A percentile compares a stretch with the other conserved stretches of the same genome.
phyloP scores from a whole-genome alignment of 1,140 invertebrate genomes.

The Centruroides sculpturatus region DNA sequence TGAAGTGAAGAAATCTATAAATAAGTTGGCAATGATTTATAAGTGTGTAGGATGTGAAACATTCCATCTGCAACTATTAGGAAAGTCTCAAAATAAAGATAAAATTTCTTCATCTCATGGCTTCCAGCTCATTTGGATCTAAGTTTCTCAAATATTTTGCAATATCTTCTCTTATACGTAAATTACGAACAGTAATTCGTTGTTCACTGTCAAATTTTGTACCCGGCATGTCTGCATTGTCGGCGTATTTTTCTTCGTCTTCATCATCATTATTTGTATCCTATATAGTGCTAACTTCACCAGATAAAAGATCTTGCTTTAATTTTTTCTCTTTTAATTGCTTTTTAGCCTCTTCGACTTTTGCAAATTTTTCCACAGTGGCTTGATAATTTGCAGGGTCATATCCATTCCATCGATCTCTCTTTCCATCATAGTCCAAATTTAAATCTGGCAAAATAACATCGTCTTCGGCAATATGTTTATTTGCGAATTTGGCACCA shows the following conservation, averaged over 20 bases:
- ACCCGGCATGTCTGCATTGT: conserved; percentile 95
- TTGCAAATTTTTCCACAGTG: conserved; percentile 78
- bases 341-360: conserved; percentile 59
- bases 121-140: no score
- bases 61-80: conserved; percentile 57
- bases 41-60: conserved; percentile 78
- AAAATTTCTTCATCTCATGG: no score
- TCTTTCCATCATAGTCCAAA: no score
- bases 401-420: no score
- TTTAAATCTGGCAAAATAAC: no score
- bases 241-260: conserved; percentile 92
- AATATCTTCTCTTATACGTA: conserved; percentile 95
- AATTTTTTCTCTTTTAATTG: conserved; percentile 72
- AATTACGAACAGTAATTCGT: conserved; percentile 92
- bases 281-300: conserved; percentile 19
- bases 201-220: conserved; percentile 98
- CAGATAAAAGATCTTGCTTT: conserved; percentile 34
- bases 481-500: no score
- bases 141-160: no score
- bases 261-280: conserved; percentile 47
- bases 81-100: conserved; percentile 32
- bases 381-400: no score
- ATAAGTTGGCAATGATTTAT: conserved; percentile 70
- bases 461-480: no score
- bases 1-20: conserved; percentile 68